Evolutionary conservation across 2,113 vertebrate genomes (phyloP).

Genomic region (Xenopus tropicalis): DNA sequence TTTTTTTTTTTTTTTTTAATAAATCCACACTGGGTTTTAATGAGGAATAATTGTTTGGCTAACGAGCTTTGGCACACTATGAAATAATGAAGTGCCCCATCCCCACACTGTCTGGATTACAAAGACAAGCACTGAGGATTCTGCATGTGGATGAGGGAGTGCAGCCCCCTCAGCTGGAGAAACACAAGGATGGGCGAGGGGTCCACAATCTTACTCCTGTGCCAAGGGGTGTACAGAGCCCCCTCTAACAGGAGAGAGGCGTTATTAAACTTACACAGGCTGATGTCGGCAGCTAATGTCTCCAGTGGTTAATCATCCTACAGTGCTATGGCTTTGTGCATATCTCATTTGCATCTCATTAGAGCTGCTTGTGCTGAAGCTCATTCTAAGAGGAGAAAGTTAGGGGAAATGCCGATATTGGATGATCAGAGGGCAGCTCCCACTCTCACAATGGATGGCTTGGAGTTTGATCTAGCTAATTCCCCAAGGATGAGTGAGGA

Average conservation of each 20-base stretch:
- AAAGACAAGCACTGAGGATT: conserved; percentile 70
- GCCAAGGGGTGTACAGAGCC: conserved; percentile 65
- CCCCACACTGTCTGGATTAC: conserved; percentile 95
- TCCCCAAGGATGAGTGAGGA: conserved; percentile 16
- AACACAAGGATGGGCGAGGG: conserved; percentile 65
- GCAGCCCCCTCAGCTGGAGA: conserved; percentile 65
- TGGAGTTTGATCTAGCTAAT: neutral
- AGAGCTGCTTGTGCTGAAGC: conserved; percentile 57
- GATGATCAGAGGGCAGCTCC: conserved; percentile 6
- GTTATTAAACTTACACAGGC: conserved; percentile 65
- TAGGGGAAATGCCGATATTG: conserved; percentile 14
- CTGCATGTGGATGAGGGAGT: conserved; percentile 56
- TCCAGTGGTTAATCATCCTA: conserved; percentile 97
- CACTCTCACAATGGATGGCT: conserved; percentile 11
- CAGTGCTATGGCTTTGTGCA: conserved; percentile 98
- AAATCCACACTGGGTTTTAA: conserved; percentile 72
- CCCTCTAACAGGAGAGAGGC: conserved; percentile 69
- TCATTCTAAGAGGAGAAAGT: conserved; percentile 23
- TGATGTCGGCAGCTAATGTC: conserved; percentile 87
- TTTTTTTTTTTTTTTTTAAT: conserved; percentile 60
- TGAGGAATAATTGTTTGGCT: conserved; percentile 88
- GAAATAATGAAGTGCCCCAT: conserved; percentile 69
- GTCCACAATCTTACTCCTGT: conserved; percentile 57
- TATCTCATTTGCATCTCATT: conserved; percentile 99
- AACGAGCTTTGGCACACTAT: conserved; percentile 95